Base-by-base conservation (phyloP, 2,888 invertebrate species). In the Zele albiditarsus region DNA sequence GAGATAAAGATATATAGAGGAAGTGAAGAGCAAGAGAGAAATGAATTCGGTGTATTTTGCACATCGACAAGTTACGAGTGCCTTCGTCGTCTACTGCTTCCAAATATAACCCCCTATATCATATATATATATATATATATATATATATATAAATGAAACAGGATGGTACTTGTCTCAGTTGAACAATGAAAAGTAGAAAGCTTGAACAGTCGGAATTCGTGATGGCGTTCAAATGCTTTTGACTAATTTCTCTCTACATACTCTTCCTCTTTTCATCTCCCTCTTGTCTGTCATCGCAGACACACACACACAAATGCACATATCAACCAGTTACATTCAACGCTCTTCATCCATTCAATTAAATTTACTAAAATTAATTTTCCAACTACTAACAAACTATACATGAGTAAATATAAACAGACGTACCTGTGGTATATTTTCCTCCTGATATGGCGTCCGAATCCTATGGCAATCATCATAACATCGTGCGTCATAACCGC, bases 381-480 rank as follows among this genome's bases (percentile, higher is more conserved):
- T 14, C 4, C 16, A n/a, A 33, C 1, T n/a, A 31, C n/a, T 62
- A 58, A 23, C 28, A 12, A 60, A 16, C 16, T 33, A 28, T 38
- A 42, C 65, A n/a, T 25, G 53, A 12, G 23, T 27, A 16, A 31
- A 33, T 0, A 60, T n/a, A 16, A 63, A 68, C 3, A 20, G 28
- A 78, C 81, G 77, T 80, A 89, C 89, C 86, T 89, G 89, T 38
- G 85, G 72, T 74, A 86, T 88, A 72, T 86, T 79, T 73, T 89
- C 88, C 70, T 89, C 88, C 78, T 85, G 87, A 80, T 88, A 89
- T 74, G 88, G 84, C 63, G 86, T 83, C 75, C 87, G 85, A 69
- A 80, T 77, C 70, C 87, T 85, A 79, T 87, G 88, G 72, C 87
- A 88, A 31, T 89, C 89, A 73, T 89, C 88, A 80, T 86, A 88